A percentile compares a stretch with the other conserved stretches of the same genome.
Conservation (phyloP, 2,797 vertebrate genomes). For the Chaetophractus vellerosus region DNA sequence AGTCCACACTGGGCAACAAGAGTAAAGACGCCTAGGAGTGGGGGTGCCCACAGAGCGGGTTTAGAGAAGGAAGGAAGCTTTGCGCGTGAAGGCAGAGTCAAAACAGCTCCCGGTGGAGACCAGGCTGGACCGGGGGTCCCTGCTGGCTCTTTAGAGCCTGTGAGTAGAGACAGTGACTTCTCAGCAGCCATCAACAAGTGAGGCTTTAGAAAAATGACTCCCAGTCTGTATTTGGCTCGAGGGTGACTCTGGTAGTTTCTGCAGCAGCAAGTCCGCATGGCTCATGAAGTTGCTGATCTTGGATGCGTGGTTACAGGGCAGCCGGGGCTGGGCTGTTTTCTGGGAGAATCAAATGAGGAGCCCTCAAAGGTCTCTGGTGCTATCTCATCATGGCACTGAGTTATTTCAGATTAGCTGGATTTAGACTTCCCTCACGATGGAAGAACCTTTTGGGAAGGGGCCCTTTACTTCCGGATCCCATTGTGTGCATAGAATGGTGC, state of each 20-base stretch:
- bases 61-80: not conserved
- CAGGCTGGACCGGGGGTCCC: not conserved
- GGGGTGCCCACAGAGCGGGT: not conserved
- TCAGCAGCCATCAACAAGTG: not conserved
- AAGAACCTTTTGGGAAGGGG: not conserved
- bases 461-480: not conserved
- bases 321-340: not conserved
- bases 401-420: not conserved
- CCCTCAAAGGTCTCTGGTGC: not conserved
- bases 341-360: not conserved
- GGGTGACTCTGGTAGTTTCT: not conserved
- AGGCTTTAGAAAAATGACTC: not conserved
- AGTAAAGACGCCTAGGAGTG: not conserved
- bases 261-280: not conserved
- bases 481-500: not conserved
- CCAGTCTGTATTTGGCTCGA: not conserved
- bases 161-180: conserved; percentile 44
- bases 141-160: not conserved
- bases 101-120: not conserved
- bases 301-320: not conserved
- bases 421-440: not conserved
- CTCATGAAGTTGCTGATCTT: not conserved
- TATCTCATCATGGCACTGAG: not conserved
- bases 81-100: not conserved
- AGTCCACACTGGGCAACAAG: not conserved